phyloP scores from a whole-genome alignment of 2,113 vertebrate species.

The Chiloscyllium plagiosum region DNA sequence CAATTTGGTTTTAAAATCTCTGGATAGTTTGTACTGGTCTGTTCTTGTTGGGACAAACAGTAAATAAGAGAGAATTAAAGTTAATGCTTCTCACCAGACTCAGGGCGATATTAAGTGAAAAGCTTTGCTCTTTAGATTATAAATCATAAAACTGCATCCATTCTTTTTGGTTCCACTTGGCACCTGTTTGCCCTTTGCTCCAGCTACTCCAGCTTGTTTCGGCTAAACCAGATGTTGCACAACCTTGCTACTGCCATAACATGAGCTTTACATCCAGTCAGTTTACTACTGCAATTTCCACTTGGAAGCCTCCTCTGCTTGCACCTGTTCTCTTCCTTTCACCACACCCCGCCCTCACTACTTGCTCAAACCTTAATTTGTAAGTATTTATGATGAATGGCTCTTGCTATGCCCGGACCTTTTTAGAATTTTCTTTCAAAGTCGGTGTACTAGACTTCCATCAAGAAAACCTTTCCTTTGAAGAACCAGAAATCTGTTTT shows the following conservation, averaged over 20 bases:
- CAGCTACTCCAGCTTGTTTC: background rate
- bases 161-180: background rate
- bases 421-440: background rate
- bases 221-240: background rate
- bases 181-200: background rate
- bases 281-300: background rate
- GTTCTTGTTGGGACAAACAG: background rate
- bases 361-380: background rate
- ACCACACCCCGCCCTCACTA: background rate
- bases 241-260: background rate
- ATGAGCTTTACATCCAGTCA: background rate
- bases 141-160: background rate
- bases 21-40: background rate
- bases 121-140: background rate
- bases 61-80: background rate
- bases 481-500: background rate
- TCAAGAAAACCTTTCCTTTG: background rate
- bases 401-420: background rate
- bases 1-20: background rate
- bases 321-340: background rate
- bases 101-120: background rate
- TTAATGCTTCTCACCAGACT: background rate
- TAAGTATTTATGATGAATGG: background rate
- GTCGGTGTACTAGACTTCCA: background rate
- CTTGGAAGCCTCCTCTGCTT: background rate